phyloP scores from a whole-genome alignment of 2,888 invertebrate species.

The Agonum fuliginosum region DNA sequence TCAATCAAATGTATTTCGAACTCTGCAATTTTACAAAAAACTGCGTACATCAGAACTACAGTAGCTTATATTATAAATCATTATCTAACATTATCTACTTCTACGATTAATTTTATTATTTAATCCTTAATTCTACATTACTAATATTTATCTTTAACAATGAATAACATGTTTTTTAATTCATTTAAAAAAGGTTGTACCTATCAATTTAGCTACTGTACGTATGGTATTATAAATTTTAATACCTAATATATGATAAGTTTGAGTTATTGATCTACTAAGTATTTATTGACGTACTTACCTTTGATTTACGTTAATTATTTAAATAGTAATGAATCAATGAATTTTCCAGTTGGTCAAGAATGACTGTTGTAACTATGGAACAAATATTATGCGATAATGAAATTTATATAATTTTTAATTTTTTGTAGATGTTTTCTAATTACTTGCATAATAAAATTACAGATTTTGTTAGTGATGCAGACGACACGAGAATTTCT shows the following conservation, averaged over 20 bases:
- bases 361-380: not conserved
- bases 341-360: too few relatives aligned
- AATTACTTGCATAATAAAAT: too few relatives aligned
- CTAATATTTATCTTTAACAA: not conserved
- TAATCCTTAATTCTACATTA: not conserved
- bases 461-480: too few relatives aligned
- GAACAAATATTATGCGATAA: not conserved
- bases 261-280: too few relatives aligned
- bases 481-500: too few relatives aligned
- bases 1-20: not conserved
- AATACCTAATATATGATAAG: not conserved
- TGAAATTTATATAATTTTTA: too few relatives aligned
- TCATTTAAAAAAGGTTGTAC: too few relatives aligned
- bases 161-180: not conserved
- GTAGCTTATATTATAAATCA: slow-evolving; percentile 40
- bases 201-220: not conserved
- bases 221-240: too few relatives aligned
- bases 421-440: too few relatives aligned
- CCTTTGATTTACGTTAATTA: not conserved
- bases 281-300: not conserved
- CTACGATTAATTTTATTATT: not conserved
- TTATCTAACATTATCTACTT: slow-evolving; percentile 10
- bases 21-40: not conserved
- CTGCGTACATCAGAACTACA: not conserved
- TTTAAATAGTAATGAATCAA: not conserved